phyloP scores from a whole-genome alignment of 2,888 invertebrate genomes.

The Drosophila limbata region DNA sequence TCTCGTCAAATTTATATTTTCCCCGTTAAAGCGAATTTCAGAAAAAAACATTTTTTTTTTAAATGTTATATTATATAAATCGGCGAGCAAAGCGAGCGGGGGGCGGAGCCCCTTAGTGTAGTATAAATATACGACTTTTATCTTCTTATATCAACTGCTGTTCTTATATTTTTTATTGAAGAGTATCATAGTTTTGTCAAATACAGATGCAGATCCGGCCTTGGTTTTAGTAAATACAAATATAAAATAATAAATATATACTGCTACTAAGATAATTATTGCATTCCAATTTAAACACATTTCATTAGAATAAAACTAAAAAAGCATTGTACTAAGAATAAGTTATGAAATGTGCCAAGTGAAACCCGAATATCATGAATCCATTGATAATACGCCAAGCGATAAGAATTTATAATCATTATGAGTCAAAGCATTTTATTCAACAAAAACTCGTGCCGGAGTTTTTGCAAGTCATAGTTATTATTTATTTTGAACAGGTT shows the following conservation, averaged over 20 bases:
- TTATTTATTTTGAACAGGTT: conserved; percentile 4
- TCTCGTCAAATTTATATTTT: no score
- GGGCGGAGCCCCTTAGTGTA: no score
- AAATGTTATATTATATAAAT: no score
- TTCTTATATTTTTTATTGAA: background rate
- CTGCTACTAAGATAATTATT: background rate
- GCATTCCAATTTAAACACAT: background rate
- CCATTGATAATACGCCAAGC: background rate
- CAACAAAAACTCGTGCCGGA: background rate
- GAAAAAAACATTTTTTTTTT: no score
- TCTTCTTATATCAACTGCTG: background rate
- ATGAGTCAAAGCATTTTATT: background rate
- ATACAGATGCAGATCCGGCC: background rate
- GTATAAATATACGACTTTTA: background rate
- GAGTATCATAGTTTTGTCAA: no score
- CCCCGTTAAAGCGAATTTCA: no score
- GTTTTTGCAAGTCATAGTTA: conserved; percentile 1
- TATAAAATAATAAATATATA: background rate
- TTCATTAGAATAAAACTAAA: background rate
- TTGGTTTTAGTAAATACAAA: background rate
- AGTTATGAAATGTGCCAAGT: background rate
- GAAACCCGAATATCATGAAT: background rate
- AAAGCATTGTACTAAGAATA: no score
- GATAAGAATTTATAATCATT: conserved; percentile 5
- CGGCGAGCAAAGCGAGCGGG: no score